phyloP scores from a whole-genome alignment of 2,797 vertebrate genomes.

The Lacerta agilis region DNA sequence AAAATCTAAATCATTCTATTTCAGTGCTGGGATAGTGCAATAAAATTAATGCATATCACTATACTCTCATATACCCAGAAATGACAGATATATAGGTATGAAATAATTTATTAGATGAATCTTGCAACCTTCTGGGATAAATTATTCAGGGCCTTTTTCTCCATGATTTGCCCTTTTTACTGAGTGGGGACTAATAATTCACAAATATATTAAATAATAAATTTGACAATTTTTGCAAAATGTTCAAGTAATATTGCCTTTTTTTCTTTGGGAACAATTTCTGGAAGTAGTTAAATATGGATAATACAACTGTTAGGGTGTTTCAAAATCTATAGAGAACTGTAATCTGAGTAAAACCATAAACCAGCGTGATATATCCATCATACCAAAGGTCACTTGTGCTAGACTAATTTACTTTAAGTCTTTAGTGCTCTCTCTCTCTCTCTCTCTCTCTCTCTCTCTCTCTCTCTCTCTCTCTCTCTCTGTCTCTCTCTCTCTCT shows the following conservation, averaged over 20 bases:
- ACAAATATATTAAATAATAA: conserved; percentile 26
- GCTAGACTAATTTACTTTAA: neutral
- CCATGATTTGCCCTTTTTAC: conserved; percentile 39
- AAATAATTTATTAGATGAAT: conserved; percentile 42
- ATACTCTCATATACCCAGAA: conserved; percentile 26
- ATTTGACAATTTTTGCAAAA: conserved; percentile 15
- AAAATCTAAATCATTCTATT: conserved; percentile 13
- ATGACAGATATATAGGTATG: conserved; percentile 47
- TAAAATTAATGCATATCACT: conserved; percentile 10
- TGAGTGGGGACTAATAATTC: conserved; percentile 24
- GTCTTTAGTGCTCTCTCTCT: too few species aligned
- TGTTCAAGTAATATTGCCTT: conserved; percentile 26
- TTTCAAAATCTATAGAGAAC: neutral
- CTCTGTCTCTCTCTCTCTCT: too few species aligned
- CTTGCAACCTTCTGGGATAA: conserved; percentile 41
- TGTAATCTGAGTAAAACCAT: neutral
- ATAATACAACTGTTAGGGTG: neutral
- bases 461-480: too few species aligned
- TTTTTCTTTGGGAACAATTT: neutral
- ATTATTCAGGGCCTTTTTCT: conserved; percentile 13
- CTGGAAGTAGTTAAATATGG: neutral
- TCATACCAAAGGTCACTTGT: neutral
- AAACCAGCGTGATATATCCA: neutral
- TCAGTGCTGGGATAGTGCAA: conserved; percentile 16
- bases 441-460: too few species aligned